Base-by-base conservation (phyloP, 2,888 invertebrate species). In the Trichopoda pennipes region DNA sequence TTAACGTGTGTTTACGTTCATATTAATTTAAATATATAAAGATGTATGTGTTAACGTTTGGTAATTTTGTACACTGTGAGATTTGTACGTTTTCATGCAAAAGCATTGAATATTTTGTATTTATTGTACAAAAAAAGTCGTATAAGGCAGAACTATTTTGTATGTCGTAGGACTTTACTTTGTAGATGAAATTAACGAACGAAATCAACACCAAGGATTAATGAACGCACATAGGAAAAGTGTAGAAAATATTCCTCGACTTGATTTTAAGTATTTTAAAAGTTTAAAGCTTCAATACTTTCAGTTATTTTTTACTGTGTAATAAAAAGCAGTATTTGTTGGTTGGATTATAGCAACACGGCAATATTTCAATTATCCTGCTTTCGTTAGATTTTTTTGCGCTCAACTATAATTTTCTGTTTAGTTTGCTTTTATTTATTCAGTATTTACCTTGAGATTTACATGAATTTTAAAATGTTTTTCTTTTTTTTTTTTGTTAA, bases 371-470 rank as follows among this genome's bases (percentile, higher is more conserved):
- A 78, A 60, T 78, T 78, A 72, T 23, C 58, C 44, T 44, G 66
- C 64, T 60, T 66, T 78, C 66, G 17, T 7, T 44, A 78, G 10
- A 60, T 49, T 72, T 77, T 69, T 55, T 68, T 35, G 38, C 56
- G 2, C 16, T 38, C 44, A 42, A 60, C 58, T 44, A 51, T 23
- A 47, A 35, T 58, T 63, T 12, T 53, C 12, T 35, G 16, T 47
- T 51, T 58, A 47, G 44, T 53, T 55, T 66, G 23, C 35, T 56
- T 72, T 79, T 60, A 70, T 72, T 60, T 79, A 60, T 79, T 66
- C 53, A 73, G 66, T 73, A 64, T 79, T 66, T 58, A 53, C 53
- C 53, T 73, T 77, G 47, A 79, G 72, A 79, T 72, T 79, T 79
- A 28, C 58, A 66, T 66, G 44, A 73, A 78, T 35, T 23, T n/a